A percentile compares a stretch with the other conserved stretches of the same genome.
phyloP scores from a whole-genome alignment of 2,113 vertebrate genomes.

The Eurypyga helias region DNA sequence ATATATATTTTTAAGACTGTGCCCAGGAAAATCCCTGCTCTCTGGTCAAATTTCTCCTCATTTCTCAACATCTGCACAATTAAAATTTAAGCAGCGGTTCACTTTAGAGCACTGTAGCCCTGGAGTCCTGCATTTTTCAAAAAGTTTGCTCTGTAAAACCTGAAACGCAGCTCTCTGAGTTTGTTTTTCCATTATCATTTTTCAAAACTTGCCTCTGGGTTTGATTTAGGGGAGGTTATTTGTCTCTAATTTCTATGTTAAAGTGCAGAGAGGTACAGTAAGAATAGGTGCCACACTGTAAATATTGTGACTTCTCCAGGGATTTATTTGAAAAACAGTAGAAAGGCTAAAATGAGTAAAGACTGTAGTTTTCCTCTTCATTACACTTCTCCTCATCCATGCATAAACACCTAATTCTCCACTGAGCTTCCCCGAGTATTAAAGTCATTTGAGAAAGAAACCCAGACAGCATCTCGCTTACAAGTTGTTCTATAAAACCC shows the following conservation, averaged over 20 bases:
- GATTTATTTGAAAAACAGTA: conserved; percentile 48
- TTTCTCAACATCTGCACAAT: neutral
- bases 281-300: conserved; percentile 29
- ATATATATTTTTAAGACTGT: neutral
- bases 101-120: neutral
- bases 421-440: conserved; percentile 29
- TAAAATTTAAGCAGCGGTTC: neutral
- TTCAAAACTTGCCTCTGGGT: conserved; percentile 45
- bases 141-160: neutral
- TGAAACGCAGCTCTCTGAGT: neutral
- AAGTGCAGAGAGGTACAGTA: conserved; percentile 1
- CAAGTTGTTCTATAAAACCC: conserved; percentile 18
- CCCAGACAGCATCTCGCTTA: conserved; percentile 6
- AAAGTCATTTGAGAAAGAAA: conserved; percentile 48
- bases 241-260: conserved; percentile 5
- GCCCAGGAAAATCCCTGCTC: neutral
- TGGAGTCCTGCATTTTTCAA: conserved; percentile 35
- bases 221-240: conserved; percentile 5
- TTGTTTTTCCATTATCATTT: conserved; percentile 1
- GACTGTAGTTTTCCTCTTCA: conserved; percentile 63
- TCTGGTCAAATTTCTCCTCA: neutral
- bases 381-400: conserved; percentile 62
- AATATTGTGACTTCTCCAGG: conserved; percentile 8
- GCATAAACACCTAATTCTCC: conserved; percentile 69
- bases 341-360: conserved; percentile 57